A percentile compares a stretch with the other conserved stretches of the same genome.
Conservation (phyloP, 2,113 vertebrate genomes). For the Morphnarchus princeps region DNA sequence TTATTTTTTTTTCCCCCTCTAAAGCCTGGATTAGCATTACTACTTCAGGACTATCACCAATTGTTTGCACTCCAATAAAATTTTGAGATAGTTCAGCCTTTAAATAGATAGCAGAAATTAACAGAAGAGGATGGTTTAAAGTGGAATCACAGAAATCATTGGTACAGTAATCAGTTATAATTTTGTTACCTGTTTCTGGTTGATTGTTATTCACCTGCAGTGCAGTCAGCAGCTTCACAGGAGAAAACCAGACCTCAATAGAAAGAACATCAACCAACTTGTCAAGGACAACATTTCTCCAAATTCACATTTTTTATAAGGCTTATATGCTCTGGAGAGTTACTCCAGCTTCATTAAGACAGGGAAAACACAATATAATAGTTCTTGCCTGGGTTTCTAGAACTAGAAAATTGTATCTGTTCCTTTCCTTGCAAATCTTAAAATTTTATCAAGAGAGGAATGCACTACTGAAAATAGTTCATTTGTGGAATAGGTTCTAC, state of each 20-base stretch:
- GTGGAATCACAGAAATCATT: neutral
- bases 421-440: neutral
- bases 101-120: neutral
- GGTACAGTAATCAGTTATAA: neutral
- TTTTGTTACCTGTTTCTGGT: neutral
- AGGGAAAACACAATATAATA: neutral
- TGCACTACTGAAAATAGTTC: neutral
- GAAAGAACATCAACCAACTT: neutral
- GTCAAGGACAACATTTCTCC: neutral
- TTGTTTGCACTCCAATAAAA: neutral
- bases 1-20: rapidly evolving
- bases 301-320: neutral
- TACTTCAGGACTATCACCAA: neutral
- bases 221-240: neutral
- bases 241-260: neutral
- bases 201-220: neutral
- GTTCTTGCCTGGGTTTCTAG: neutral
- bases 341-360: neutral
- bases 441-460: neutral
- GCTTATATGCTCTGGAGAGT: neutral
- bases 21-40: neutral
- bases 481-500: neutral
- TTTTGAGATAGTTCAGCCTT: neutral
- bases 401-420: neutral
- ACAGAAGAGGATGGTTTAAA: neutral